A percentile compares a stretch with the other conserved stretches of the same genome.
phyloP scores from a whole-genome alignment of 2,113 vertebrate genomes.

The Martes martes region DNA sequence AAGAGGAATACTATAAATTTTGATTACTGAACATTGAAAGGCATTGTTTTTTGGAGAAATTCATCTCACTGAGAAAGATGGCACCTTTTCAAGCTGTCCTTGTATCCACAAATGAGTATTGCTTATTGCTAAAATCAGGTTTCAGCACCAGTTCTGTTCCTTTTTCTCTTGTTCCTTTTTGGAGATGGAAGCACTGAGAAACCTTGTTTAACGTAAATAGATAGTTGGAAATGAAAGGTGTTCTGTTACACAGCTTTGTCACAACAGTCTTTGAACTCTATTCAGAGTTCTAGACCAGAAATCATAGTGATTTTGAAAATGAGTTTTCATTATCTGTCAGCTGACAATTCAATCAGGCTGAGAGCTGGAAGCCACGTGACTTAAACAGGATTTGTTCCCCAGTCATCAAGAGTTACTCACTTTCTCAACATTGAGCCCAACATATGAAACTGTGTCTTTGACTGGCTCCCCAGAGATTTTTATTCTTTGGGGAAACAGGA shows the following conservation, averaged over 20 bases:
- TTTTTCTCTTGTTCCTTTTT: neutral
- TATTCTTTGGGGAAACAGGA: neutral
- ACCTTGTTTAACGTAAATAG: neutral
- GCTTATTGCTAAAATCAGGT: neutral
- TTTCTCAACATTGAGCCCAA: neutral
- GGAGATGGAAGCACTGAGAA: neutral
- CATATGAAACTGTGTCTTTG: neutral
- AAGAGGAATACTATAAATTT: neutral
- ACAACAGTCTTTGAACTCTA: neutral
- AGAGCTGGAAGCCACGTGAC: neutral
- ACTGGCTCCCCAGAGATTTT: neutral
- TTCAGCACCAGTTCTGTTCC: neutral
- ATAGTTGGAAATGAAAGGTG: neutral
- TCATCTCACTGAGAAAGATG: neutral
- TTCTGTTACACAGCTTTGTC: neutral
- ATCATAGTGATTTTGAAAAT: neutral
- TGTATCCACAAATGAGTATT: neutral
- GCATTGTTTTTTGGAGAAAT: neutral
- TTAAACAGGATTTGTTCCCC: neutral
- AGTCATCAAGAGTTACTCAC: neutral
- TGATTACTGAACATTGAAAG: slow-evolving; percentile 14
- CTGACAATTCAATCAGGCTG: neutral
- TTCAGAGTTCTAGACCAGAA: neutral
- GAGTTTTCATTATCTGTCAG: neutral
- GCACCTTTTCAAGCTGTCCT: neutral